Evolutionary conservation across 2,797 vertebrate species (phyloP).

Genomic region (Hemitrygon akajei): DNA sequence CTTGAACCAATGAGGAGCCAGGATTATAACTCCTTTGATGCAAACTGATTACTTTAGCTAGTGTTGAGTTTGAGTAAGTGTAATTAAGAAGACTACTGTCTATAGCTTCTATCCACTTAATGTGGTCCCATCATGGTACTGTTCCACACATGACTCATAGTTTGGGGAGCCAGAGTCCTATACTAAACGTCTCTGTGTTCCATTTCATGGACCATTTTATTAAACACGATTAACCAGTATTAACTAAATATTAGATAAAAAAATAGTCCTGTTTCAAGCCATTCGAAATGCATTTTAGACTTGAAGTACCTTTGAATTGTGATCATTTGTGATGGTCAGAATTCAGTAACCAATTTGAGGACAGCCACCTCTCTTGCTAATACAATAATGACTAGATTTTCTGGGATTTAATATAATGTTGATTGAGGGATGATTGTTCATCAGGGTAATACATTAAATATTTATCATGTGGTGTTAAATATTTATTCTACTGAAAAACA

Average conservation of each 20-base stretch:
- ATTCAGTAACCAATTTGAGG: too few species aligned
- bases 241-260: too few species aligned
- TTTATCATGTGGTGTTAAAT: background rate
- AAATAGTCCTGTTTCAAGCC: too few species aligned
- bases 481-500: background rate
- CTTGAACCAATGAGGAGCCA: too few species aligned
- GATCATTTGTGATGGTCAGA: too few species aligned
- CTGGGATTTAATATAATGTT: too few species aligned
- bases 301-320: too few species aligned
- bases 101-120: background rate
- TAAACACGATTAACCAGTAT: background rate
- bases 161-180: background rate
- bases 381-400: too few species aligned
- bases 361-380: too few species aligned
- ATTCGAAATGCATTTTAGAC: too few species aligned
- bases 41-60: background rate
- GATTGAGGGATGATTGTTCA: too few species aligned
- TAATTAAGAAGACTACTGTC: background rate
- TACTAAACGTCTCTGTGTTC: background rate
- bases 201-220: background rate
- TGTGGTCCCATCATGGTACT: background rate
- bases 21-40: background rate
- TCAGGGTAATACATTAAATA: background rate
- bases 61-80: too few species aligned
- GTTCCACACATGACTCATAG: background rate